A percentile compares a stretch with the other conserved stretches of the same genome.
phyloP scores from a whole-genome alignment of 1,140 invertebrate species.

The Drosophila burlai region DNA sequence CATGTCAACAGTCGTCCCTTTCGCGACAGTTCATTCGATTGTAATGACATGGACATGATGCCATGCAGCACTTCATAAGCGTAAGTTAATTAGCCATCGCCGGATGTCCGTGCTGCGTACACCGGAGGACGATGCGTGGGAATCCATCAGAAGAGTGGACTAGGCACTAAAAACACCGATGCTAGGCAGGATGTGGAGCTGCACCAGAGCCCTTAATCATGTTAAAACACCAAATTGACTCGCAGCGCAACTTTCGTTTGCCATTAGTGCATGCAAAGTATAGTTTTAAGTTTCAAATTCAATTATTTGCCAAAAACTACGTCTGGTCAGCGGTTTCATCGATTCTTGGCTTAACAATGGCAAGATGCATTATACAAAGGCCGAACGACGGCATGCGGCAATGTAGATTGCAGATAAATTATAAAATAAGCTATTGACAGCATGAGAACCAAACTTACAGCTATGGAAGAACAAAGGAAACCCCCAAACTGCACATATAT shows the following conservation, averaged over 20 bases:
- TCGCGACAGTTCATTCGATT: neutral
- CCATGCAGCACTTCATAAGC: no score
- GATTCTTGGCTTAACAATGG: neutral
- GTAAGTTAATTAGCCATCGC: neutral
- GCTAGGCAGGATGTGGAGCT: neutral
- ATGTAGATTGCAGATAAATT: neutral
- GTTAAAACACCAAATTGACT: neutral
- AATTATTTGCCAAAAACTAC: neutral
- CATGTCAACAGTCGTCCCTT: neutral
- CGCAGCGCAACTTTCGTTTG: neutral
- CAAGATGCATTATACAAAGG: neutral
- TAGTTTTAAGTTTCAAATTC: neutral
- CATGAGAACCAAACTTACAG: neutral
- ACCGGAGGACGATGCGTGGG: neutral
- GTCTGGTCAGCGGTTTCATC: neutral
- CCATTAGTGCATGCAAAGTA: neutral
- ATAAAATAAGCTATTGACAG: neutral
- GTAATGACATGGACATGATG: neutral
- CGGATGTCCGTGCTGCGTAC: neutral
- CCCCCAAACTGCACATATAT: neutral
- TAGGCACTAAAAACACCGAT: neutral
- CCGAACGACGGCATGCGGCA: neutral
- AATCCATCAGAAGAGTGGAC: neutral
- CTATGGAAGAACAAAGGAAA: neutral
- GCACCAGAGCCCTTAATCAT: neutral